These are phyloP conservation scores for Mobula birostris DNA, from an alignment of 2,113 vertebrate species.

Conservation along the genomic window DNA sequence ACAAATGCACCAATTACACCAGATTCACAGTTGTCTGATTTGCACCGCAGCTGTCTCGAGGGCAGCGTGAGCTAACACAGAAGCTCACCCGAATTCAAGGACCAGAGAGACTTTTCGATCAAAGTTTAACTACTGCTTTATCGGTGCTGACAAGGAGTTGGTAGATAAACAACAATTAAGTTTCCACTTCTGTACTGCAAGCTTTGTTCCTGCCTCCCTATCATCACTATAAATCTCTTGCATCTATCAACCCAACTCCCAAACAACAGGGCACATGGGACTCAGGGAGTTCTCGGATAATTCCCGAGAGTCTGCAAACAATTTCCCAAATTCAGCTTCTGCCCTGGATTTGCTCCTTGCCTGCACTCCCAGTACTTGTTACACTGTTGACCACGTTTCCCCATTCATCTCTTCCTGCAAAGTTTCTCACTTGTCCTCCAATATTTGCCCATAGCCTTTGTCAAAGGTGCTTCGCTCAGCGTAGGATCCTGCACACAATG, in stretches of 20 bases:
- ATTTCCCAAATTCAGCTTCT: not conserved
- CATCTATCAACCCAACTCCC: not conserved
- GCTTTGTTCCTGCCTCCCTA: not conserved
- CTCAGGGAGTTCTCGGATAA: not conserved
- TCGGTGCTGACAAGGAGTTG: not conserved
- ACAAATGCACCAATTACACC: too few species aligned
- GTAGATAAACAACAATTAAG: not conserved
- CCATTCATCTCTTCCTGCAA: too few species aligned
- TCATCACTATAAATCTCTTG: not conserved
- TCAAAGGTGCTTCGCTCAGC: too few species aligned
- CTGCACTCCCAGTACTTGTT: too few species aligned
- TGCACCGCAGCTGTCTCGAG: too few species aligned
- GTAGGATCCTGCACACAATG: too few species aligned
- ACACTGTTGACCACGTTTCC: too few species aligned
- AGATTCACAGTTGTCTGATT: too few species aligned
- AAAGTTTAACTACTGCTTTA: not conserved
- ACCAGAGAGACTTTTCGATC: not conserved
- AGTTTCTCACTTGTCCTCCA: too few species aligned
- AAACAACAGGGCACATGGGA: not conserved
- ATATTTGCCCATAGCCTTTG: too few species aligned
- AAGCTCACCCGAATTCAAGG: not conserved
- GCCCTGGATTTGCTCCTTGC: not conserved
- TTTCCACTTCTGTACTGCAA: not conserved
- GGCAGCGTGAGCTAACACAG: too few species aligned
- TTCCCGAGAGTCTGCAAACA: not conserved